phyloP scores from a whole-genome alignment of 2,797 vertebrate species.

The Silurus lanzhouensis region DNA sequence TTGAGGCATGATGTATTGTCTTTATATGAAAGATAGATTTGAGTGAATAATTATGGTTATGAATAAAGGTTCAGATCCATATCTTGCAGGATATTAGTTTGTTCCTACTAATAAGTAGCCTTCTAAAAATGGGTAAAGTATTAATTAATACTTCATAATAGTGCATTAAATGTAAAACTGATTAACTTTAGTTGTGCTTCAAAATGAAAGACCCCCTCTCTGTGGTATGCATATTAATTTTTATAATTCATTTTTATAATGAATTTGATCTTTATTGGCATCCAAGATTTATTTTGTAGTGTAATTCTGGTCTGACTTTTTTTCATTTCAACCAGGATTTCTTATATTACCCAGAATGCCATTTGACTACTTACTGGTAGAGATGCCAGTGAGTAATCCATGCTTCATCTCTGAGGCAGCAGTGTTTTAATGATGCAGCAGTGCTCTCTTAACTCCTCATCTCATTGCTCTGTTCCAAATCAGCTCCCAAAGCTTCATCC shows the following conservation, averaged over 20 bases:
- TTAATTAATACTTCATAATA: neutral
- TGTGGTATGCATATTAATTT: too few species aligned
- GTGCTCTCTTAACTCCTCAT: neutral
- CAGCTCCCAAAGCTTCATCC: neutral
- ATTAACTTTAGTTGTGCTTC: too few species aligned
- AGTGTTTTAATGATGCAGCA: neutral
- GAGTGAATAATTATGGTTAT: neutral
- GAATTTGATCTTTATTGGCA: neutral
- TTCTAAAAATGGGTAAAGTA: too few species aligned
- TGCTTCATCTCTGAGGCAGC: neutral
- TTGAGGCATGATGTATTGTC: neutral
- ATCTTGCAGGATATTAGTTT: slow-evolving; percentile 2
- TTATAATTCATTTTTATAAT: neutral
- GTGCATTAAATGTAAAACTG: neutral
- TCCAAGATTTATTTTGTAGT: slow-evolving; percentile 1
- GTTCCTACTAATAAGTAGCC: neutral
- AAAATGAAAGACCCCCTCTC: neutral
- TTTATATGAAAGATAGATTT: neutral
- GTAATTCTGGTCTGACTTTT: neutral
- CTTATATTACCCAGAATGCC: neutral
- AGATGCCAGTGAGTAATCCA: too few species aligned
- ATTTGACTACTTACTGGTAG: neutral
- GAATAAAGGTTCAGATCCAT: neutral
- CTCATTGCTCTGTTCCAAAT: neutral
- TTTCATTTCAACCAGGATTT: neutral